Percentiles rank a stretch among this genome's conserved stretches.
Evolutionary conservation across 2,888 invertebrate species (phyloP).

Genomic region (Anagyrus pseudococci): DNA sequence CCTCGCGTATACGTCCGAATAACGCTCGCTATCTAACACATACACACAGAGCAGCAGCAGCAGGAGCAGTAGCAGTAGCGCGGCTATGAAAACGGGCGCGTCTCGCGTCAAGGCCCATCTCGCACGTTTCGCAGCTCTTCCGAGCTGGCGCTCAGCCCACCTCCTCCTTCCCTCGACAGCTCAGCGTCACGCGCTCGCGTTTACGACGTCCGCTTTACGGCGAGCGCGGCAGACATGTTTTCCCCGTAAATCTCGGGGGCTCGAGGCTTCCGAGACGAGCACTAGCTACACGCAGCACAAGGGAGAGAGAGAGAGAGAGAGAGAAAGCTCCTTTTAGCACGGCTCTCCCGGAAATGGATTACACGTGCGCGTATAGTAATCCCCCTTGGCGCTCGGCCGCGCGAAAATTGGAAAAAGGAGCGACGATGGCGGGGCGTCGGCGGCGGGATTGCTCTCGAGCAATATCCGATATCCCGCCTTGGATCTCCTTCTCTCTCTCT

Average conservation of each 20-base stretch:
- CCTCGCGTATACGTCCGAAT: no score
- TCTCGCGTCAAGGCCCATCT: background rate
- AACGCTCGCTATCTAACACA: no score
- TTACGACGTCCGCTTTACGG: conserved; percentile 1
- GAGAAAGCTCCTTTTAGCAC: background rate
- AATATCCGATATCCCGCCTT: no score
- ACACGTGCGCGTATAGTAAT: background rate
- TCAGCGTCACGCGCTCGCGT: background rate
- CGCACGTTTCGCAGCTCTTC: background rate
- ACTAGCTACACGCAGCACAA: no score
- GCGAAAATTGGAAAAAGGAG: background rate
- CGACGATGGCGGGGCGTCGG: background rate
- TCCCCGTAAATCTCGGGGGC: conserved; percentile 52
- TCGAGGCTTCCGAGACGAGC: no score
- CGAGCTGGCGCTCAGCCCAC: no score
- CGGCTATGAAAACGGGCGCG: background rate
- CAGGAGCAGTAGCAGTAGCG: background rate
- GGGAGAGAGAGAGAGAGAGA: no score
- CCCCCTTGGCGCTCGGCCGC: background rate
- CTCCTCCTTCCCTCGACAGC: no score
- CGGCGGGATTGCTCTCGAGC: background rate
- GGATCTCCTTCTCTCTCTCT: no score
- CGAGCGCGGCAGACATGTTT: conserved; percentile 51
- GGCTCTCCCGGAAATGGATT: background rate
- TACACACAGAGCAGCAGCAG: background rate